A percentile compares a stretch with the other conserved stretches of the same genome.
Evolutionary conservation across 2,797 vertebrate species (phyloP).

Genomic region (Onychomys torridus): DNA sequence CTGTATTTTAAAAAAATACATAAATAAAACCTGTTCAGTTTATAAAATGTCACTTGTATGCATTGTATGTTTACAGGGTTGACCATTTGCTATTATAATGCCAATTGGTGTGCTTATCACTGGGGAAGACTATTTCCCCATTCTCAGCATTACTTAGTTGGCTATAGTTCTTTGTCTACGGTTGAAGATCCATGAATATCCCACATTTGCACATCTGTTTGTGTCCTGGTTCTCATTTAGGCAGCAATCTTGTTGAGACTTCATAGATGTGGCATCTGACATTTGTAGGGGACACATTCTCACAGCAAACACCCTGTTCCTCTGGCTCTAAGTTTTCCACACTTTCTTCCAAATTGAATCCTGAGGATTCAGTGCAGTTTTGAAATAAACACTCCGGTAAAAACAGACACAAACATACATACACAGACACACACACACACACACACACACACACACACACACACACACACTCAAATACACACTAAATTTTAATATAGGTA

Average conservation of each 20-base stretch:
- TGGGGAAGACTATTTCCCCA: not conserved
- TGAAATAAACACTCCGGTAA: not conserved
- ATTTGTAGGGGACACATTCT: not conserved
- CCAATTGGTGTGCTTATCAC: not conserved
- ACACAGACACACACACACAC: not conserved
- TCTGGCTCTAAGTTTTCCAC: not conserved
- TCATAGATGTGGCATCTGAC: not conserved
- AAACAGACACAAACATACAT: not conserved
- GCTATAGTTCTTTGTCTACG: not conserved
- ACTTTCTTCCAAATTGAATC: not conserved
- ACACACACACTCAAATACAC: not conserved
- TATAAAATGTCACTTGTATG: not conserved
- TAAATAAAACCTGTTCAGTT: not conserved
- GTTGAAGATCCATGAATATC: not conserved
- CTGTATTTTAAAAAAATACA: not conserved
- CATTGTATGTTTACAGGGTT: not conserved
- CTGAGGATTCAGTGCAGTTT: not conserved
- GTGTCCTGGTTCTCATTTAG: not conserved
- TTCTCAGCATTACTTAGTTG: not conserved
- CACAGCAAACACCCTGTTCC: not conserved
- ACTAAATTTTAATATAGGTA: not conserved
- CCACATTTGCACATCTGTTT: not conserved
- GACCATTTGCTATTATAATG: not conserved
- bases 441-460: not conserved
- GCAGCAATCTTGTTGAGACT: not conserved